Evolutionary conservation across 2,888 invertebrate genomes (phyloP), one percentile per base, ranked within the genome.

Genomic region (Tanypteryx hageni): DNA sequence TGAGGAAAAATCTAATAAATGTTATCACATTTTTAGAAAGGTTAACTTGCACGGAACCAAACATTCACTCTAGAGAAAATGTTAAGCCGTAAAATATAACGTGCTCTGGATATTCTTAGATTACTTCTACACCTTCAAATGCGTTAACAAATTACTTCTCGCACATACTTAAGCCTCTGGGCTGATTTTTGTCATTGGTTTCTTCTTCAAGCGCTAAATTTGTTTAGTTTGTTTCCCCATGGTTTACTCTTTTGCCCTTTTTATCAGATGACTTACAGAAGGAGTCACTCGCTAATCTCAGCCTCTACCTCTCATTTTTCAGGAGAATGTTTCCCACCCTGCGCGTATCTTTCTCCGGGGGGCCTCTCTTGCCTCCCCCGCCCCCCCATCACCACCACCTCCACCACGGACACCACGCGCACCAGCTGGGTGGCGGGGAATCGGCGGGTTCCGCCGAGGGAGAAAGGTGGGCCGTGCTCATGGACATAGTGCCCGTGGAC

Each of bases 281-380:
- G 44, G 44, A 3, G 44, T 44, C 76, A n/a, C 22, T 27, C 22
- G 22, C 58, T 85, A 22, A 85, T 57, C 58, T 14, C 22, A 7
- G 16, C 16, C 61, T 64, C 31, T 8, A 31, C 44, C 89, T 68
- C n/a, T 44, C n/a, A 8, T 31, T n/a, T 68, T 56, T 64, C 96
- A 98, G 98, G 95, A 96, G 98, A 94, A 98, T 98, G 98, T 98
- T 98, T 94, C 98, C 98, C 2, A 97, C 98, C 13, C 96, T 98
- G 92, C 95, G 98, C 89, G 97, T 97, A 68, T 97, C 97, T 22
- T 97, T 98, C 95, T 96, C 96, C 84, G 97, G 97, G 8, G 95
- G 97, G 85, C 96, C 86, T 0, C 85, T 89, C 18, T 64, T 68
- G 27, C 89, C 89, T 9, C 86, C 86, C 16, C 86, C 86, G 31